Evolutionary conservation across 1,140 invertebrate genomes (phyloP).

Genomic region (Branchinecta lynchi): DNA sequence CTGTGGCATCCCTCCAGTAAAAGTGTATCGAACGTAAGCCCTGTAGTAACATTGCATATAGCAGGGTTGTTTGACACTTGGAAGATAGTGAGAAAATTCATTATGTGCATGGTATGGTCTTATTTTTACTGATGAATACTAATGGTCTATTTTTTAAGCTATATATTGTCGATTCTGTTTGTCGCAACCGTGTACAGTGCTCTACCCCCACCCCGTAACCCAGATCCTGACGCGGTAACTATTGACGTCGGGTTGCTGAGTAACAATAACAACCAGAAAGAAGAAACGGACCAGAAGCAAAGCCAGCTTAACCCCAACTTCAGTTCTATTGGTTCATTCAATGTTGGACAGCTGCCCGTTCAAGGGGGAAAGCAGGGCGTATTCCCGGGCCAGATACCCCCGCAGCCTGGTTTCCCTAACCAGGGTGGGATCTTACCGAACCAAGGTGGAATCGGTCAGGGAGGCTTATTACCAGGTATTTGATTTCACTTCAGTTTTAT

Average conservation of each 20-base stretch:
- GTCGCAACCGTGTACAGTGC: not conserved
- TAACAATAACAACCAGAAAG: not conserved
- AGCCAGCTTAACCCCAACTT: not conserved
- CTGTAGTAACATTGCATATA: too few relatives aligned
- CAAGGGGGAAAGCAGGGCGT: not conserved
- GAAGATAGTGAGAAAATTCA: too few relatives aligned
- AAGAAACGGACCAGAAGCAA: not conserved
- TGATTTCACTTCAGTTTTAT: too few relatives aligned
- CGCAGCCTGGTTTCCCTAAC: not conserved
- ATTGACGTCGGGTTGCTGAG: not conserved
- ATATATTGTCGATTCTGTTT: too few relatives aligned
- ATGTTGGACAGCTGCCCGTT: not conserved
- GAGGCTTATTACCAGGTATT: too few relatives aligned
- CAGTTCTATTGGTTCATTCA: not conserved
- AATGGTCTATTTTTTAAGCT: too few relatives aligned
- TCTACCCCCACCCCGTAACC: constrained; percentile 2
- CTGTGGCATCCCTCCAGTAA: too few relatives aligned
- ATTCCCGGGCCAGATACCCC: not conserved
- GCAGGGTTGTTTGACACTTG: too few relatives aligned
- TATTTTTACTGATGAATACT: too few relatives aligned
- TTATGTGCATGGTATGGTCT: too few relatives aligned
- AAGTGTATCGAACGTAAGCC: too few relatives aligned
- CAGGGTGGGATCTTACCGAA: not conserved
- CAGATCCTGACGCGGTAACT: not conserved
- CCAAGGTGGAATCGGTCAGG: too few relatives aligned